Evolutionary conservation across 2,113 vertebrate species (phyloP), one percentile per base, ranked within the genome.

Genomic region (Alligator sinensis): DNA sequence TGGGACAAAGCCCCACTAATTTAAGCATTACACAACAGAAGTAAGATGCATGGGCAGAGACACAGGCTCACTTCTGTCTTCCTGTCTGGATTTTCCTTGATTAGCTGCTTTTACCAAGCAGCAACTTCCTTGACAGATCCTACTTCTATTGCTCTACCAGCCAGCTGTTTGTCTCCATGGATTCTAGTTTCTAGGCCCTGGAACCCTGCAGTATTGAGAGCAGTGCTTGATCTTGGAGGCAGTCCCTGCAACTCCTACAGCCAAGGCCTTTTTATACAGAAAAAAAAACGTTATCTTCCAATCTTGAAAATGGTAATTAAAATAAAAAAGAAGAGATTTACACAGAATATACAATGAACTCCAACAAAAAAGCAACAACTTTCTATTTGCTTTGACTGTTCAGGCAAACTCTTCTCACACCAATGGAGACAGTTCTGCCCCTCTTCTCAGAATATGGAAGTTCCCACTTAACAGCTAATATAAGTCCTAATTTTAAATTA

Each of bases 131-230:
- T n/a, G 58, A 30, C 4, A n/a, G 5, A 18, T 70, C 70, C 30
- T 16, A 5, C n/a, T 30, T 63, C 0, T 4, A 16, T 38, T 15
- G n/a, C 70, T 34, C 57, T 9, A 59, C 22, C 3, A 1, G 57
- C 18, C 9, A 3, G 2, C 9, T 14, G 38, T 57, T 58, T 80
- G 14, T 17, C 11, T 54, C 6, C 18, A 28, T 54, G 0, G 2
- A 55, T 6, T 2, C 78, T 72, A 9, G 81, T 27, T 4, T n/a
- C 11, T 1, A 76, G 22, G 25, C n/a, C 21, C 18, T 15, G 76
- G 7, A 82, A 10, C 1, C 12, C 47, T 38, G 12, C 64, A 21
- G 11, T 27, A 34, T 64, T 30, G 77, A 34, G 10, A 59, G 15
- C 55, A n/a, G 21, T 68, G 34, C 57, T n/a, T 28, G 14, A 30